Evolutionary conservation across 2,113 vertebrate genomes (phyloP).

Genomic region (Mixornis gularis): DNA sequence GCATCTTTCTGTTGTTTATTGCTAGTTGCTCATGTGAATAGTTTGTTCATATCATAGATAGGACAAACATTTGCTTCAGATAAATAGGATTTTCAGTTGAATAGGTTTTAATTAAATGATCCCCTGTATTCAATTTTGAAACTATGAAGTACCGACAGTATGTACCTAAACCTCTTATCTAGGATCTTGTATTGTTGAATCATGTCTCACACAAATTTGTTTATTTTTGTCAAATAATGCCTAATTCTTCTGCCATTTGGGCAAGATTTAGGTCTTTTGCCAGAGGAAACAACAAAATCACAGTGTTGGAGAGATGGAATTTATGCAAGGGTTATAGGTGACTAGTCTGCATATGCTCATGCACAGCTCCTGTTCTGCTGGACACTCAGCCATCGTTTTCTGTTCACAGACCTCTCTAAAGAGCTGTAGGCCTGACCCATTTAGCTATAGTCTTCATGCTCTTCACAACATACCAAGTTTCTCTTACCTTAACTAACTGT

Average conservation of each 20-base stretch:
- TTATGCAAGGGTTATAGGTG: not conserved
- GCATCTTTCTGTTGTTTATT: conserved; percentile 70
- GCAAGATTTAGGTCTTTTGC: not conserved
- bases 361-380: not conserved
- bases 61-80: conserved; percentile 73
- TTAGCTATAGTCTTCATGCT: not conserved
- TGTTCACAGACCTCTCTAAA: not conserved
- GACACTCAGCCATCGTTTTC: not conserved
- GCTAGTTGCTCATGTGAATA: conserved; percentile 70
- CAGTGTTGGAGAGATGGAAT: not conserved
- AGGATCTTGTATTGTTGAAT: conserved; percentile 26
- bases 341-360: not conserved
- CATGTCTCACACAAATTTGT: not conserved
- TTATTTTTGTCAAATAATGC: conserved; percentile 1
- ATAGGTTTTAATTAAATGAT: conserved; percentile 74
- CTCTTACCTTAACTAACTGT: not conserved
- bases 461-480: not conserved
- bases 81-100: conserved; percentile 73
- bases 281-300: not conserved
- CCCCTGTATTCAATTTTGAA: conserved; percentile 51
- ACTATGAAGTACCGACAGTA: conserved; percentile 13
- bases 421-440: not conserved
- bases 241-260: not conserved
- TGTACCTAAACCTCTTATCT: conserved; percentile 45
- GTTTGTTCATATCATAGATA: conserved; percentile 68